These are phyloP conservation scores for Dolomedes plantarius DNA, from an alignment of 2,888 invertebrate genomes.

Conservation along the genomic window DNA sequence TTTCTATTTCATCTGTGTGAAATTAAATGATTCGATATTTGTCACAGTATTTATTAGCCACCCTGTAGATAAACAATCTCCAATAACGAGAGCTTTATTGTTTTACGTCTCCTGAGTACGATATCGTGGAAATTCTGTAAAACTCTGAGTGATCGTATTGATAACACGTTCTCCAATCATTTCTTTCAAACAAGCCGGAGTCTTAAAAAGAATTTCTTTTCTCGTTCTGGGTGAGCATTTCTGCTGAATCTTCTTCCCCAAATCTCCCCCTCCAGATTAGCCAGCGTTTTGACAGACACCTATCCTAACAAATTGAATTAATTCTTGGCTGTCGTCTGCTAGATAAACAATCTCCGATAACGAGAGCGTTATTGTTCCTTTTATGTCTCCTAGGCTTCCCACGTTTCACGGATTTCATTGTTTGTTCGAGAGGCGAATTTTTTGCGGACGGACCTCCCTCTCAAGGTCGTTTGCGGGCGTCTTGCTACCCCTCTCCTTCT, in stretches of 20 bases:
- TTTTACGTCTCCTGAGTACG: neutral
- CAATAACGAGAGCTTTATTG: neutral
- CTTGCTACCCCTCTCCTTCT: neutral
- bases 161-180: too few species aligned
- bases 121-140: too few species aligned
- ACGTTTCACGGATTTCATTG: slow-evolving; percentile 20
- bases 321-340: neutral
- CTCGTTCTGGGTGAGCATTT: too few species aligned
- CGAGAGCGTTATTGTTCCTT: neutral
- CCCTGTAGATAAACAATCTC: too few species aligned
- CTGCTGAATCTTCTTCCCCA: too few species aligned
- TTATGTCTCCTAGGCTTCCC: neutral
- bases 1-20: too few species aligned
- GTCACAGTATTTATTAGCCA: too few species aligned
- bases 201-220: too few species aligned
- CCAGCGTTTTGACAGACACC: neutral
- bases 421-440: slow-evolving; percentile 14
- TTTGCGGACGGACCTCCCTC: neutral
- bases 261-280: neutral
- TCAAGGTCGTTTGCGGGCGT: slow-evolving; percentile 21
- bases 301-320: neutral
- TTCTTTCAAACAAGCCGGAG: too few species aligned
- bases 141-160: too few species aligned
- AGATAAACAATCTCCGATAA: neutral
- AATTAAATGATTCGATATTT: too few species aligned